phyloP scores from a whole-genome alignment of 2,888 invertebrate species.

The Heliconius erato region DNA sequence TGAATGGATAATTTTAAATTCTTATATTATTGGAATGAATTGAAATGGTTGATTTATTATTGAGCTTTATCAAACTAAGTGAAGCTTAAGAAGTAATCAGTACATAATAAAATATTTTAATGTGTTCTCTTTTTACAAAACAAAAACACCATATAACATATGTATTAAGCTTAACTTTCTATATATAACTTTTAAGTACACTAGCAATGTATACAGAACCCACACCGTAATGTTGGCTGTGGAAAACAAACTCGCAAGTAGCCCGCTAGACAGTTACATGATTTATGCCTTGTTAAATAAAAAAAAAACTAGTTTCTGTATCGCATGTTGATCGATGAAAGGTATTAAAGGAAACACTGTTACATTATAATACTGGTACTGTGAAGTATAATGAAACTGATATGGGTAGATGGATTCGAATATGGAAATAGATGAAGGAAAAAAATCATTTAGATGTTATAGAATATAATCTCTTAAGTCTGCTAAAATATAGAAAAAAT shows the following conservation, averaged over 20 bases:
- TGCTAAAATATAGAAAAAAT: too few species aligned
- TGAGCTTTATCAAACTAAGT: too few species aligned
- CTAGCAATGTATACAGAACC: not conserved
- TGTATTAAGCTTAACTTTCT: not conserved
- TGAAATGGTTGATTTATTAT: too few species aligned
- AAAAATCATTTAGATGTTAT: not conserved
- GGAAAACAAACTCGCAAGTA: slow-evolving; percentile 22
- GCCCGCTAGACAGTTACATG: slow-evolving; percentile 33
- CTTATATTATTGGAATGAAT: too few species aligned
- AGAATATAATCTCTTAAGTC: too few species aligned
- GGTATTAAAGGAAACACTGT: not conserved
- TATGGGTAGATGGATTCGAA: not conserved
- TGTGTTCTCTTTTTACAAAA: too few species aligned
- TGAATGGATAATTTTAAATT: too few species aligned
- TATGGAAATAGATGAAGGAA: not conserved
- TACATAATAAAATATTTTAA: not conserved
- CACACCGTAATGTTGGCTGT: slow-evolving; percentile 17
- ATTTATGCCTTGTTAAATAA: slow-evolving; percentile 22
- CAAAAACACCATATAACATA: not conserved
- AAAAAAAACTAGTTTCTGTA: slow-evolving; percentile 26
- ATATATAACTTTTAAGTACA: slow-evolving; percentile 12
- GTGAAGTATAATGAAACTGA: slow-evolving; percentile 3
- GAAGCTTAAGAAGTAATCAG: not conserved
- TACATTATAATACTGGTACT: not conserved
- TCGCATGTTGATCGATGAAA: slow-evolving; percentile 11